A percentile compares a stretch with the other conserved stretches of the same genome.
Evolutionary conservation across 2,113 vertebrate genomes (phyloP).

Genomic region (Anseranas semipalmata): DNA sequence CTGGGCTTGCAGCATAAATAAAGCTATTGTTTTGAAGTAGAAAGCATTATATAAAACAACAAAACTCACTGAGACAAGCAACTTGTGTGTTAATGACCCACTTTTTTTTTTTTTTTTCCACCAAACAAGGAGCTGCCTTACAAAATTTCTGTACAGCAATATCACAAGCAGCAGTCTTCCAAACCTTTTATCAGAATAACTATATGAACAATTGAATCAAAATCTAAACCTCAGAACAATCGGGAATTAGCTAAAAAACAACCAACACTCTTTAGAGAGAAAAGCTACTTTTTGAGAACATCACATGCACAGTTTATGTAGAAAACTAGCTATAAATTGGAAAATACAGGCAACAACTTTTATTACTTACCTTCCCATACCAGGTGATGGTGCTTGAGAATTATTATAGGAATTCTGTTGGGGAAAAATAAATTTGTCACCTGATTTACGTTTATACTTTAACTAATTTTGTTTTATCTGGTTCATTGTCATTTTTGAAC

Average conservation of each 20-base stretch:
- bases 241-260: background rate
- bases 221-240: background rate
- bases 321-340: rapidly evolving
- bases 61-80: background rate
- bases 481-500: background rate
- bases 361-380: slow-evolving; percentile 91
- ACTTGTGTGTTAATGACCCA: background rate
- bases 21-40: background rate
- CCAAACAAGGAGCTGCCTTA: background rate
- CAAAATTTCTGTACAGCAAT: background rate
- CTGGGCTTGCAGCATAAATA: background rate
- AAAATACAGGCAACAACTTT: background rate
- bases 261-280: background rate
- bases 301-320: background rate
- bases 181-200: background rate
- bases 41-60: background rate
- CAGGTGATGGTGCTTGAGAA: slow-evolving; percentile 97
- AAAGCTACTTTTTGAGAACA: background rate
- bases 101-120: no score
- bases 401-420: slow-evolving; percentile 95
- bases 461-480: background rate
- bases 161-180: background rate
- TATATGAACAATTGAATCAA: rapidly evolving
- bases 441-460: background rate
- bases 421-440: slow-evolving; percentile 7